Percentiles rank a stretch among this genome's conserved stretches.
phyloP scores from a whole-genome alignment of 2,888 invertebrate species.

The Stenurella melanura region DNA sequence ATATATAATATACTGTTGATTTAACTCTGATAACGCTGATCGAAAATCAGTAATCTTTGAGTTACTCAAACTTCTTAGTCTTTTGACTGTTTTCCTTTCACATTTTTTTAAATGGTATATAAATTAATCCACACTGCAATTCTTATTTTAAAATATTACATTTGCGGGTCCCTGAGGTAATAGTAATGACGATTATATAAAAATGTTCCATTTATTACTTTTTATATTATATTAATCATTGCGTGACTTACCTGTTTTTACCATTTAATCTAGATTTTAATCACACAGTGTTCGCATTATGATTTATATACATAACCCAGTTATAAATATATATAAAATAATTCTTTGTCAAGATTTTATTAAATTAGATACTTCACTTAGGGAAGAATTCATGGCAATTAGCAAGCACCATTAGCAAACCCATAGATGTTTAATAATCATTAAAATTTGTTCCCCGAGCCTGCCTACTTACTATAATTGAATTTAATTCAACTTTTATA shows the following conservation, averaged over 20 bases:
- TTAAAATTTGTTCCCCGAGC: neutral
- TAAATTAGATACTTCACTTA: neutral
- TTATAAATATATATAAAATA: neutral
- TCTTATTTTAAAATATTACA: too few relatives aligned
- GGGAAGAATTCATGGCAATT: too few relatives aligned
- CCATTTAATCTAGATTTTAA: constrained; percentile 3
- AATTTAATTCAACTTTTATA: neutral
- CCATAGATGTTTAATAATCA: neutral
- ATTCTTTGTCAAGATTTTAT: neutral
- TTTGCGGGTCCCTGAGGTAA: neutral
- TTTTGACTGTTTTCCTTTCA: too few relatives aligned
- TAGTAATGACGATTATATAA: neutral
- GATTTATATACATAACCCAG: neutral
- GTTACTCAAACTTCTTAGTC: too few relatives aligned
- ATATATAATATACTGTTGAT: too few relatives aligned
- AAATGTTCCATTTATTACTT: neutral
- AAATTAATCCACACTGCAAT: too few relatives aligned
- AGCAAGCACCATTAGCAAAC: too few relatives aligned
- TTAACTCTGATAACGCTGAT: too few relatives aligned
- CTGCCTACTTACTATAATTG: neutral
- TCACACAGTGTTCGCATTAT: neutral
- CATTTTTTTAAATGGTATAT: too few relatives aligned
- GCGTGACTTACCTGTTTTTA: neutral
- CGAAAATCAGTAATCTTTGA: too few relatives aligned
- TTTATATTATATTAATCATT: neutral